Conservation (phyloP, 2,888 invertebrate genomes). For the Drosophila nr. perissopoda region DNA sequence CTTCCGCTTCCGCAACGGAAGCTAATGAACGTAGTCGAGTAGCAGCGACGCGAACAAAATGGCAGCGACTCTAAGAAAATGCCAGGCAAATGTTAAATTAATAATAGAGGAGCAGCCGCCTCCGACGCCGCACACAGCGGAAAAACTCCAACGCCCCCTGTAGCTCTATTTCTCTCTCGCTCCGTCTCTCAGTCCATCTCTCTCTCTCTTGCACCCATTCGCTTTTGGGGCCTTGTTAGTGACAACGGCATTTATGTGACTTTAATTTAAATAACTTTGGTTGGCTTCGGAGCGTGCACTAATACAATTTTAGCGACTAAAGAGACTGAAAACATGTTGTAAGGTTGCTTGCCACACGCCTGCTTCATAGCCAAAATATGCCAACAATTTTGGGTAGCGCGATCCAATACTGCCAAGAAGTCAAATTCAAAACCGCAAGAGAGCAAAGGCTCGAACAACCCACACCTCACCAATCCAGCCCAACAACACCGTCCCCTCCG, state of each 20-base stretch:
- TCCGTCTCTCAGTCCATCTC: not conserved
- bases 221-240: slow-evolving; percentile 7
- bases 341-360: slow-evolving; percentile 39
- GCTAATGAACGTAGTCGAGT: slow-evolving; percentile 69
- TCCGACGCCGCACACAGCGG: slow-evolving; percentile 37
- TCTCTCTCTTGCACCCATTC: not conserved
- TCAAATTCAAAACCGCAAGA: slow-evolving; percentile 35
- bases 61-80: slow-evolving; percentile 63
- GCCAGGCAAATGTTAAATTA: slow-evolving; percentile 68
- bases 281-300: slow-evolving; percentile 52
- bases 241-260: slow-evolving; percentile 58
- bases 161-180: not conserved
- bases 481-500: not conserved
- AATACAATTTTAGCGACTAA: slow-evolving; percentile 53
- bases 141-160: slow-evolving; percentile 46
- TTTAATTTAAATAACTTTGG: slow-evolving; percentile 74
- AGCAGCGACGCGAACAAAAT: slow-evolving; percentile 53
- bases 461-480: not conserved
- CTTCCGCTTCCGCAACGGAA: slow-evolving; percentile 78
- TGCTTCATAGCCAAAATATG: slow-evolving; percentile 53
- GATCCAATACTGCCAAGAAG: slow-evolving; percentile 30
- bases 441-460: slow-evolving; percentile 25
- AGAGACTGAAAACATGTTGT: slow-evolving; percentile 37
- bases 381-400: slow-evolving; percentile 43
- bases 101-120: slow-evolving; percentile 60